Conservation (phyloP, 2,113 vertebrate species). For the Carettochelys insculpta region DNA sequence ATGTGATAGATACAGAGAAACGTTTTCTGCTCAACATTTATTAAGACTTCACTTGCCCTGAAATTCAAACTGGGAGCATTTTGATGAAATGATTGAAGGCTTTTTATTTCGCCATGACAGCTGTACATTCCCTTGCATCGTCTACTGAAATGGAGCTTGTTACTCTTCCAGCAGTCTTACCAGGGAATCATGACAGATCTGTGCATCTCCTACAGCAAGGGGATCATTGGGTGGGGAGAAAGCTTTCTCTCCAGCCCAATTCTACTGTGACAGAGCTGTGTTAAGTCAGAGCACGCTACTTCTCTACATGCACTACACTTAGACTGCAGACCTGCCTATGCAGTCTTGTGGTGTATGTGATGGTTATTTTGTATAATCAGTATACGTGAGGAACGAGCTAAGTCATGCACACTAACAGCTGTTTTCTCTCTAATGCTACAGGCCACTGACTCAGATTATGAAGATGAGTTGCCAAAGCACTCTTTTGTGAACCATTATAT, state of each 20-base stretch:
- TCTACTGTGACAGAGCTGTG: neutral
- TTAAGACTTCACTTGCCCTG: neutral
- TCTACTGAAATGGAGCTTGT: neutral
- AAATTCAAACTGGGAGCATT: neutral
- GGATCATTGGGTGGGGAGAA: accelerated
- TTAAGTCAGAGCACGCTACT: neutral
- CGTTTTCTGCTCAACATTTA: neutral
- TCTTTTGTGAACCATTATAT: conserved; percentile 99
- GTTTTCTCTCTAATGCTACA: conserved; percentile 19
- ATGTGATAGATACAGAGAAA: neutral
- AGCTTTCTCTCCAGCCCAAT: neutral
- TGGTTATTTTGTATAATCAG: neutral
- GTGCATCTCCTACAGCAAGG: neutral
- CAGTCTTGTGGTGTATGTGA: neutral
- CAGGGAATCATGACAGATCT: neutral
- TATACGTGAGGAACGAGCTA: neutral
- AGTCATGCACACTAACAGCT: neutral
- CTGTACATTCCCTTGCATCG: neutral
- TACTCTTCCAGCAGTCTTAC: accelerated
- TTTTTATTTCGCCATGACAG: neutral
- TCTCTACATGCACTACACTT: neutral
- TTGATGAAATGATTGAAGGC: neutral
- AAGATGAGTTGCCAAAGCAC: conserved; percentile 91
- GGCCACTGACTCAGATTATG: conserved; percentile 92
- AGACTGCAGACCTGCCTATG: neutral